Evolutionary conservation across 1,140 invertebrate species (phyloP).

Genomic region (Acromyrmex echinatior): DNA sequence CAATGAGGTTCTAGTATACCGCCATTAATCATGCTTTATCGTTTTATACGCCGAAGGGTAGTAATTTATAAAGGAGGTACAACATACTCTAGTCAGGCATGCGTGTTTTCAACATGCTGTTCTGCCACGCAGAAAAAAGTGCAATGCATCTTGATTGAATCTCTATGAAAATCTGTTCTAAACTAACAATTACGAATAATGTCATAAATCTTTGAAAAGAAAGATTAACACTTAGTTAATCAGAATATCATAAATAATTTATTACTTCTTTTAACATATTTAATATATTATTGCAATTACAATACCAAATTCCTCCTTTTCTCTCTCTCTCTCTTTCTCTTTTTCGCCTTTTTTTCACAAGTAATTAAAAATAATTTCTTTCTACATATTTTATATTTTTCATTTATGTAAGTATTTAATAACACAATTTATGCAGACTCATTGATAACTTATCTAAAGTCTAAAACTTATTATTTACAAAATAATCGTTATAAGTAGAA

Average conservation of each 20-base stretch:
- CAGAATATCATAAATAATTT: slow-evolving; percentile 53
- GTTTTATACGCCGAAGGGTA: slow-evolving; percentile 62
- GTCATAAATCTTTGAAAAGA: slow-evolving; percentile 51
- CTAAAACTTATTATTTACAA: neutral
- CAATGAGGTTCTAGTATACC: slow-evolving; percentile 58
- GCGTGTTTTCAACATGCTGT: slow-evolving; percentile 58
- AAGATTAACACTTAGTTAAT: slow-evolving; percentile 32
- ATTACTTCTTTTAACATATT: slow-evolving; percentile 33
- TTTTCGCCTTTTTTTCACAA: too few relatives aligned
- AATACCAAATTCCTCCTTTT: neutral
- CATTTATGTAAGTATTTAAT: neutral
- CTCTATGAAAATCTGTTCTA: slow-evolving; percentile 55
- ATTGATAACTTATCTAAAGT: neutral
- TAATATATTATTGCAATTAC: neutral
- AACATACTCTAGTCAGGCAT: slow-evolving; percentile 64
- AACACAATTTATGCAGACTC: too few relatives aligned
- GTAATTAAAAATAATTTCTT: neutral
- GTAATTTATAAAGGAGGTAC: slow-evolving; percentile 65
- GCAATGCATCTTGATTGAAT: slow-evolving; percentile 64
- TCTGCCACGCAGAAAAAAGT: slow-evolving; percentile 44
- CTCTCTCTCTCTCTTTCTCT: too few relatives aligned
- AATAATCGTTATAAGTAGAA: neutral
- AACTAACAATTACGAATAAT: slow-evolving; percentile 65
- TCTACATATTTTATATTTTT: neutral
- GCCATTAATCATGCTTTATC: slow-evolving; percentile 64